These are phyloP conservation scores for Emmelina monodactyla DNA, from an alignment of 2,888 invertebrate genomes.

Conservation along the genomic window DNA sequence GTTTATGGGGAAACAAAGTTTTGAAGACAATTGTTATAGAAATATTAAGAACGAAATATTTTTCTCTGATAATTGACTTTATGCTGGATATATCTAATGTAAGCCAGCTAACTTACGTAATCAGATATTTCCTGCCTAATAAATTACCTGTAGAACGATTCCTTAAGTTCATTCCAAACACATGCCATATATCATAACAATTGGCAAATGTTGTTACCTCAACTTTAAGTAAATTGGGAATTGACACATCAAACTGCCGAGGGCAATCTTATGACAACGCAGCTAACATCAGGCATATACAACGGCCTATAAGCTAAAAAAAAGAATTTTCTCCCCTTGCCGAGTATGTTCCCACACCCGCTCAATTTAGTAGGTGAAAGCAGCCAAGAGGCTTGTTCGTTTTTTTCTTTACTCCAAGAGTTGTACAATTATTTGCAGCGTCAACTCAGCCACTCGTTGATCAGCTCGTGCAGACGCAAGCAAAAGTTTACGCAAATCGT, in stretches of 20 bases:
- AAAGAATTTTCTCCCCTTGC: neutral
- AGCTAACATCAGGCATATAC: constrained; percentile 5
- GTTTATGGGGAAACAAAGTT: constrained; percentile 19
- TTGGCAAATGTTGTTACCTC: constrained; percentile 2
- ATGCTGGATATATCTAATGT: constrained; percentile 9
- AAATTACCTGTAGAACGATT: constrained; percentile 4
- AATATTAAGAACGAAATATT: constrained; percentile 6
- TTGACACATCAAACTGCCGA: constrained; percentile 4
- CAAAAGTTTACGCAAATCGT: constrained; percentile 6
- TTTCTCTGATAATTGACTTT: constrained; percentile 15
- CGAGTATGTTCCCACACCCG: neutral
- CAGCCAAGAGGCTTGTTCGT: constrained; percentile 7
- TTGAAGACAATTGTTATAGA: constrained; percentile 12
- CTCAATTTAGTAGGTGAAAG: constrained; percentile 5
- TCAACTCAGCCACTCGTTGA: constrained; percentile 7
- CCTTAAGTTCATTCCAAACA: constrained; percentile 4
- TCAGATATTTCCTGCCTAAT: constrained; percentile 14
- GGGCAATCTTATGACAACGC: constrained; percentile 4
- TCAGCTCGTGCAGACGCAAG: constrained; percentile 10
- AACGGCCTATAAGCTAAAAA: constrained; percentile 3
- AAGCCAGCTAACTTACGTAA: constrained; percentile 18
- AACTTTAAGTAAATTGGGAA: constrained; percentile 1
- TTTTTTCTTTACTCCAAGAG: constrained; percentile 7
- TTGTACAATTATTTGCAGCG: constrained; percentile 5
- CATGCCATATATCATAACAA: constrained; percentile 6